These are phyloP conservation scores for Pseudochaenichthys georgianus DNA, from an alignment of 2,797 vertebrate species.

Conservation along the genomic window DNA sequence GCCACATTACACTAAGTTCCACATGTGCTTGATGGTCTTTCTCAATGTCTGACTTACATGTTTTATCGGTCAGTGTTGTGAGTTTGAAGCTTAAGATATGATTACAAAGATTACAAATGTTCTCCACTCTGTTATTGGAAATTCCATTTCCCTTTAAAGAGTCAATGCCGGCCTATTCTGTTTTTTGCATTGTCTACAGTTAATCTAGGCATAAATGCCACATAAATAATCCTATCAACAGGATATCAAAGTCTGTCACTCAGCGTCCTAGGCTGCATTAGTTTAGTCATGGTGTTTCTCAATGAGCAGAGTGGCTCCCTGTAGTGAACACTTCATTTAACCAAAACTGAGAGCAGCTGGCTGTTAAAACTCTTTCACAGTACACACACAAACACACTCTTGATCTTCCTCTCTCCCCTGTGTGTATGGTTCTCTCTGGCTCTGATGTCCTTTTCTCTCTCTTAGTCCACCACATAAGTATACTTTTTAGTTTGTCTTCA, in stretches of 20 bases:
- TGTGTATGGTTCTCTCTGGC: background rate
- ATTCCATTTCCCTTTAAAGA: background rate
- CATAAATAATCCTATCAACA: conserved; percentile 12
- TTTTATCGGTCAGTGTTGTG: background rate
- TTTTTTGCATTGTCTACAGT: conserved; percentile 13
- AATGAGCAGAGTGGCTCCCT: conserved; percentile 13
- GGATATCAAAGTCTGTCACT: conserved; percentile 38
- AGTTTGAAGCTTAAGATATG: background rate
- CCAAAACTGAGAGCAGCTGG: conserved; percentile 59
- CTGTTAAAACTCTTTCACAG: conserved; percentile 28
- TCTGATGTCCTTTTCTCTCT: background rate
- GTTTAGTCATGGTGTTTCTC: conserved; percentile 28
- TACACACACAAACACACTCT: conserved; percentile 4
- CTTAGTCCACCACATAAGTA: background rate
- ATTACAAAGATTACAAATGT: too few species aligned
- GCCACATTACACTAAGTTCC: background rate
- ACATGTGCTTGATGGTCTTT: background rate
- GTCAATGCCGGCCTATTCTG: background rate
- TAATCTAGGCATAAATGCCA: conserved; percentile 33
- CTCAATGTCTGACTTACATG: background rate
- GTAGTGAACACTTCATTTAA: conserved; percentile 36
- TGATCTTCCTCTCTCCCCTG: background rate
- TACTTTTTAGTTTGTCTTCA: background rate
- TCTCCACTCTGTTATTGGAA: background rate
- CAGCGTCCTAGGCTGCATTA: conserved; percentile 20